Evolutionary conservation across 1,140 invertebrate species (phyloP), one percentile per base, ranked within the genome.

Genomic region (Eupristina koningsbergeri): DNA sequence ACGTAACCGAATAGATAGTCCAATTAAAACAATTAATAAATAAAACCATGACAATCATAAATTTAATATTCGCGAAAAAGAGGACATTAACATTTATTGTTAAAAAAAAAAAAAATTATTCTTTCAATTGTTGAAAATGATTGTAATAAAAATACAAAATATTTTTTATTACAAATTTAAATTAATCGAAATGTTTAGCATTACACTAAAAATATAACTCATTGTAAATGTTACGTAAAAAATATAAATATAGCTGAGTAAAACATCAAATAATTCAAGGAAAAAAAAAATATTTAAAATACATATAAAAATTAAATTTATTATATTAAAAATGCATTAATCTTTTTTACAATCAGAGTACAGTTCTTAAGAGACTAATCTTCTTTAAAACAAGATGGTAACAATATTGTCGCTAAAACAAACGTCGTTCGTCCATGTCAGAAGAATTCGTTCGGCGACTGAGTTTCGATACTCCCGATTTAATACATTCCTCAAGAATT

Each of bases 401-500:
- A 83, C 81, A 83, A 83, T 61, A 31, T 83, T 39, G 58, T 58
- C 15, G 29, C 45, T 77, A 83, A 36, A 67, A 69, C n/a, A 83
- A 77, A 19, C 31, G 47, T 39, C 29, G 26, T 34, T 75, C 34
- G 31, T 79, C 53, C 36, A 71, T 15, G 22, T 61, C 31, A 22
- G 34, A 50, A 47, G 45, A 29, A 58, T 63, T 41, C 22, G 3
- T 34, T 31, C 71, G 47, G 7, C 58, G 63, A 34, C 45, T 82
- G 5, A 89, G 86, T 83, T 91, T 91, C 19, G 89, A 89, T 86
- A 90, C 89, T 0, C 90, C 91, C 0, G 90, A 87, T 75, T 90
- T 88, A 47, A 91, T 91, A 45, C 88, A 91, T 41, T 91, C 86
- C 9, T 87, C 89, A 17, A 89, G 61, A 45, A 89, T 84, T 84